These are phyloP conservation scores for Camponotus vicinus DNA, from an alignment of 1,140 invertebrate species.

Conservation along the genomic window DNA sequence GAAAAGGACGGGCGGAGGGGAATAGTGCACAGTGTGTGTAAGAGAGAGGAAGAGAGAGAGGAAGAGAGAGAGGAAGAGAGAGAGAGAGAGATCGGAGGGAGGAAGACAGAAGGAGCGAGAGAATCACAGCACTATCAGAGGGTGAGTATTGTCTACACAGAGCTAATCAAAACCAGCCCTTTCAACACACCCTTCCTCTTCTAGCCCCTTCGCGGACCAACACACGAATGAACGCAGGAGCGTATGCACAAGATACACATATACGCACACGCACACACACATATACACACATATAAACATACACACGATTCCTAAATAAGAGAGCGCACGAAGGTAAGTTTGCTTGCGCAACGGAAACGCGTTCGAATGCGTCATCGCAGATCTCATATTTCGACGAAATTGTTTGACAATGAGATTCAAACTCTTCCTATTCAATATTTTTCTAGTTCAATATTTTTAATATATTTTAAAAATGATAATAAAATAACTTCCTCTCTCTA, in stretches of 20 bases:
- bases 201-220: slow-evolving; percentile 38
- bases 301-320: slow-evolving; percentile 67
- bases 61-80: slow-evolving; percentile 73
- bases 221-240: slow-evolving; percentile 39
- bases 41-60: slow-evolving; percentile 55
- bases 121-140: slow-evolving; percentile 69
- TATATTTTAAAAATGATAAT: background rate
- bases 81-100: slow-evolving; percentile 55
- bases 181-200: slow-evolving; percentile 82
- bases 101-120: slow-evolving; percentile 81
- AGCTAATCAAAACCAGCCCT: slow-evolving; percentile 86
- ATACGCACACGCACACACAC: slow-evolving; percentile 30
- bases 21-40: slow-evolving; percentile 47
- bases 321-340: slow-evolving; percentile 63
- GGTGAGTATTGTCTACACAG: slow-evolving; percentile 84
- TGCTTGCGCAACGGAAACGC: slow-evolving; percentile 12
- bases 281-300: background rate
- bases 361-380: slow-evolving; percentile 10
- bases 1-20: slow-evolving; percentile 66
- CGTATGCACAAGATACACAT: slow-evolving; percentile 16
- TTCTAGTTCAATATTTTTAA: no score
- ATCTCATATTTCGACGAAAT: background rate
- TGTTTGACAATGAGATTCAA: background rate
- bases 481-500: background rate
- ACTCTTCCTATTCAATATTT: no score